phyloP scores from a whole-genome alignment of 2,113 vertebrate species.

The Macrotus californicus region DNA sequence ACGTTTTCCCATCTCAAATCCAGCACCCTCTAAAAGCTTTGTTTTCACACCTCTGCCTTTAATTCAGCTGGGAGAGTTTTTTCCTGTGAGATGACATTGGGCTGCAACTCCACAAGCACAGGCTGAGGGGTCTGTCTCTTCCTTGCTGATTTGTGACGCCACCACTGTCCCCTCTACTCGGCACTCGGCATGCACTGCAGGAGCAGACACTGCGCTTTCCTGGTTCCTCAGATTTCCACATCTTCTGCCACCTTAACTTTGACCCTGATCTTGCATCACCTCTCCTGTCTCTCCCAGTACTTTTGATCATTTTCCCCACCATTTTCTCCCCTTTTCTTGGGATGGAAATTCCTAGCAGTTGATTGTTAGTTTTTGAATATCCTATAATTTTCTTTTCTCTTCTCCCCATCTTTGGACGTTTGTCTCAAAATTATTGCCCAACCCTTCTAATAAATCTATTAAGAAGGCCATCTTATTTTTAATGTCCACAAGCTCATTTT shows the following conservation, averaged over 20 bases:
- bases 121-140: neutral
- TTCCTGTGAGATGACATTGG: neutral
- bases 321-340: neutral
- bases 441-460: neutral
- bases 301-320: neutral
- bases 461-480: neutral
- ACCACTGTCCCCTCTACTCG: neutral
- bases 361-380: neutral
- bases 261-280: no score
- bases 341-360: neutral
- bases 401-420: neutral
- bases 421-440: neutral
- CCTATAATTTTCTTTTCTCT: neutral
- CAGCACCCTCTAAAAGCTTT: neutral
- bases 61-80: neutral
- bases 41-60: neutral
- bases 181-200: no score
- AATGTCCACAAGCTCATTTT: neutral
- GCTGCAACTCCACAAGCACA: fast-evolving
- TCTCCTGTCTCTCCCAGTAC: neutral
- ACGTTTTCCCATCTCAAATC: neutral
- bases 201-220: neutral
- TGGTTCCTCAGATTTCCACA: neutral
- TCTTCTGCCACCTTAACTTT: neutral
- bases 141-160: no score